phyloP scores from a whole-genome alignment of 2,888 invertebrate species.

The Hoplodrina ambigua region DNA sequence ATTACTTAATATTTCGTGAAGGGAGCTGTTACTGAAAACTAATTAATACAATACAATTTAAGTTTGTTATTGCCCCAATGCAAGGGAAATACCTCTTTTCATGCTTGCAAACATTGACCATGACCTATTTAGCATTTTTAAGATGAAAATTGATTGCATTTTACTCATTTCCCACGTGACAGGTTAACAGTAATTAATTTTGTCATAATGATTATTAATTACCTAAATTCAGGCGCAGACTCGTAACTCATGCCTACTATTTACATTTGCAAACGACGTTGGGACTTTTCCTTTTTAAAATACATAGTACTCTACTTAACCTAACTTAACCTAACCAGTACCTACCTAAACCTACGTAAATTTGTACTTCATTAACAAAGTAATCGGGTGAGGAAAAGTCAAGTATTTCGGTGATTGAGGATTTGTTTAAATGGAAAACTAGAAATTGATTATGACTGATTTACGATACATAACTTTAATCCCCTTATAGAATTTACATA shows the following conservation, averaged over 20 bases:
- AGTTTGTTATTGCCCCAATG: not conserved
- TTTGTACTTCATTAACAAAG: not conserved
- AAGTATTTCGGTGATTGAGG: not conserved
- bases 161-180: not conserved
- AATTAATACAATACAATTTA: not conserved
- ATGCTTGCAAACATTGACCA: not conserved
- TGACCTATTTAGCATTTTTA: not conserved
- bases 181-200: slow-evolving; percentile 5
- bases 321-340: too few relatives aligned
- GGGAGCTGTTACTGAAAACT: not conserved
- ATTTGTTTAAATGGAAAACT: not conserved
- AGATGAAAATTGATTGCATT: slow-evolving; percentile 2
- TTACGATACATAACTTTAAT: slow-evolving; percentile 1
- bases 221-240: not conserved
- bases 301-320: too few relatives aligned
- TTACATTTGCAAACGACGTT: not conserved
- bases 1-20: not conserved
- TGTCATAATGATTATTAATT: slow-evolving; percentile 14
- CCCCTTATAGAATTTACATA: not conserved
- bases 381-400: not conserved
- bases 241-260: not conserved
- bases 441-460: not conserved
- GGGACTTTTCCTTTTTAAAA: too few relatives aligned
- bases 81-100: not conserved
- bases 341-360: too few relatives aligned